These are phyloP conservation scores for Desoria tigrina DNA, from an alignment of 2,888 invertebrate species.

Conservation along the genomic window DNA sequence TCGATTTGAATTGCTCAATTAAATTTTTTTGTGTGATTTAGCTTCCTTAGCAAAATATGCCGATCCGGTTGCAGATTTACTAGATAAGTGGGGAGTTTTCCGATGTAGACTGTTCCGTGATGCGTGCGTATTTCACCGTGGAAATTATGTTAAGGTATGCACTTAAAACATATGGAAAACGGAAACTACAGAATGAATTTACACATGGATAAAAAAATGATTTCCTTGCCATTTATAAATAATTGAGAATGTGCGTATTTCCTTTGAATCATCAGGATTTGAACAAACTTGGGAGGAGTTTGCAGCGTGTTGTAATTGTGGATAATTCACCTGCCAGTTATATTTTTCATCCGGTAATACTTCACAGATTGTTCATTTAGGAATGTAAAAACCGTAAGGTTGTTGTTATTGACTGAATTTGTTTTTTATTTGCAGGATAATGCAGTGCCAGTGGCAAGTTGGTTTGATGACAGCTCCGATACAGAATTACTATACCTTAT, in stretches of 20 bases:
- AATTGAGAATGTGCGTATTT: neutral
- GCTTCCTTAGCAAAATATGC: slow-evolving; percentile 72
- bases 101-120: slow-evolving; percentile 96
- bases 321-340: slow-evolving; percentile 99
- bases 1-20: slow-evolving; percentile 13
- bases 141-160: slow-evolving; percentile 89
- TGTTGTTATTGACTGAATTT: too few species aligned
- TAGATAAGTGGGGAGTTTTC: slow-evolving; percentile 97
- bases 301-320: slow-evolving; percentile 95
- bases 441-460: slow-evolving; percentile 91
- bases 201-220: too few species aligned
- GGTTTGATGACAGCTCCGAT: slow-evolving; percentile 99
- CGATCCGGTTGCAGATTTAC: slow-evolving; percentile 97
- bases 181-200: too few species aligned
- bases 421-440: slow-evolving; percentile 55
- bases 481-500: slow-evolving; percentile 94
- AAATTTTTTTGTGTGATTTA: too few species aligned
- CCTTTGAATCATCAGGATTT: slow-evolving; percentile 71
- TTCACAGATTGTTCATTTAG: too few species aligned
- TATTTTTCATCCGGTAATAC: slow-evolving; percentile 91
- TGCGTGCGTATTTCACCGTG: slow-evolving; percentile 99
- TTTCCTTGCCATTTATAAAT: slow-evolving; percentile 1
- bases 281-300: slow-evolving; percentile 92
- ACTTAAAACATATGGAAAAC: too few species aligned
- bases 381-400: too few species aligned